Evolutionary conservation across 2,888 invertebrate genomes (phyloP), one percentile per base, ranked within the genome.

Genomic region (Rhingia campestris): DNA sequence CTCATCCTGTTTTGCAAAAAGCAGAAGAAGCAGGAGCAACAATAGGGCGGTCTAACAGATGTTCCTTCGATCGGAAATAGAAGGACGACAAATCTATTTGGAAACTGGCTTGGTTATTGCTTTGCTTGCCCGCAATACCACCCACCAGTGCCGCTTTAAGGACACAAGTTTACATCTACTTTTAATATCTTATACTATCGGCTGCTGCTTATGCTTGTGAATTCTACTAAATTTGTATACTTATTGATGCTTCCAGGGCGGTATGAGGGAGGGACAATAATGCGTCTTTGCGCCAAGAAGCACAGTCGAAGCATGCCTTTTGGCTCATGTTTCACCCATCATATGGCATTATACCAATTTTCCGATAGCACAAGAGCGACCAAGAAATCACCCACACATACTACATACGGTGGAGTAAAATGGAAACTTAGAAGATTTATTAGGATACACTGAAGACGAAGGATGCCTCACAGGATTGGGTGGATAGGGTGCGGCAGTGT

Each of bases 291-390:
- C 84, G 22, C 80, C 74, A 70, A 75, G 69, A 75, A 84, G 69
- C 82, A 69, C 63, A 84, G 79, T 84, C 82, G 66, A 69, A 73
- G 74, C 79, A 84, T 74, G 80, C 61, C 56, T 63, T 49, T 49
- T 77, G 69, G 69, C 66, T 84, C 80, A 80, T 84, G 84, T 66
- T 80, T 75, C 69, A 54, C 33, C 84, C 84, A 84, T 84, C 84
- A 84, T 73, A 80, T 84, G 84, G 84, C 84, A 80, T 84, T 84
- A 80, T 80, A 84, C 84, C 80, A 80, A 84, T 80, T 84, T 84
- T 80, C 43, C 37, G 59, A 80, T 69, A 75, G 66, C 66, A 74
- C 39, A 59, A 56, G 69, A 22, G 39, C 61, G 64, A 74, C 69
- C 54, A 33, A 37, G 22, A 63, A 63, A 47, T 41, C 77, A 69